A percentile compares a stretch with the other conserved stretches of the same genome.
phyloP scores from a whole-genome alignment of 2,113 vertebrate species.

The Anarhynchus alexandrinus region DNA sequence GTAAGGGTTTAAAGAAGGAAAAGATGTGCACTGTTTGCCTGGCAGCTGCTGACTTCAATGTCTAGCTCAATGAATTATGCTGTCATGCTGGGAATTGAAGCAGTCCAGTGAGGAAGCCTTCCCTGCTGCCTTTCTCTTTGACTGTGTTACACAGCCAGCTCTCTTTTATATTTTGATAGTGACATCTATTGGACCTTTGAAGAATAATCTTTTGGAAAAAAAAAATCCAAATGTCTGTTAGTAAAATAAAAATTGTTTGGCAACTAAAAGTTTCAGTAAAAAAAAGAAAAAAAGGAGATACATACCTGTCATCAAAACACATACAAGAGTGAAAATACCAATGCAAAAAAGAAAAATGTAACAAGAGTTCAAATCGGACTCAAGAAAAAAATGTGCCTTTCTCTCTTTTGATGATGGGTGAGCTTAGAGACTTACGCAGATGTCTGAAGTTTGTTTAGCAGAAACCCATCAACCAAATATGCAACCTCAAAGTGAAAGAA shows the following conservation, averaged over 20 bases:
- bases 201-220: slow-evolving; percentile 14
- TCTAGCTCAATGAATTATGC: slow-evolving; percentile 5
- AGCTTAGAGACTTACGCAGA: neutral
- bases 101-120: neutral
- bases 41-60: neutral
- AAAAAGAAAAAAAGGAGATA: neutral
- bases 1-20: neutral
- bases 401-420: neutral
- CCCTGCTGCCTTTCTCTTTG: neutral
- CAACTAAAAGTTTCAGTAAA: neutral
- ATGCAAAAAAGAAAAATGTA: neutral
- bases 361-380: neutral
- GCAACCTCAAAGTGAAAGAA: neutral
- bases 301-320: neutral
- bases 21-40: neutral
- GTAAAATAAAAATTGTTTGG: neutral
- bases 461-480: neutral
- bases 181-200: slow-evolving; percentile 79
- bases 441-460: neutral
- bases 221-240: neutral
- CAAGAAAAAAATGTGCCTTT: neutral
- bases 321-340: neutral
- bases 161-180: slow-evolving; percentile 77
- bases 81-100: slow-evolving; percentile 1
- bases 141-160: neutral